phyloP scores from a whole-genome alignment of 1,140 invertebrate species.

The Calephelis virginiensis region DNA sequence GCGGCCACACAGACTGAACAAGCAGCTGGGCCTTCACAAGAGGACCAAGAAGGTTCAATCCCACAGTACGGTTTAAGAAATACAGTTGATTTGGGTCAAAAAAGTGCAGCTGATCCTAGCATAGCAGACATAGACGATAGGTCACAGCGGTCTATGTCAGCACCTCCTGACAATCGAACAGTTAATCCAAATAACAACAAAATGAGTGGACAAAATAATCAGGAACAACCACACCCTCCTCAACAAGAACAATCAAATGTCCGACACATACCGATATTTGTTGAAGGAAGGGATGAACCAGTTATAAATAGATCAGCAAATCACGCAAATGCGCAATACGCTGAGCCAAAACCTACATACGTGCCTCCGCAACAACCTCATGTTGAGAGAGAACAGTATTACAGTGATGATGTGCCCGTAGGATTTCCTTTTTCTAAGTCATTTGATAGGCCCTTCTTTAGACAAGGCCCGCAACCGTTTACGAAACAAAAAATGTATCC shows the following conservation, averaged over 20 bases:
- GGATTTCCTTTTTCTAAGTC: conserved; percentile 59
- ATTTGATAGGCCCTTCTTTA: conserved; percentile 67
- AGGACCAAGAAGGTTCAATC: conserved; percentile 55
- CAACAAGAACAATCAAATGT: conserved; percentile 72
- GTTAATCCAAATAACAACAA: conserved; percentile 56
- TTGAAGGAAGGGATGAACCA: conserved; percentile 89
- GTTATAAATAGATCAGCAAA: conserved; percentile 81
- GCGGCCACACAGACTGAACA: conserved; percentile 77
- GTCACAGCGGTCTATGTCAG: conserved; percentile 84
- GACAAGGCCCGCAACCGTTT: conserved; percentile 63
- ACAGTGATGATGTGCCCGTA: conserved; percentile 52
- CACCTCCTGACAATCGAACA: conserved; percentile 78
- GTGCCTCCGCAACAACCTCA: conserved; percentile 60
- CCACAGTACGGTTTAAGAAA: conserved; percentile 86
- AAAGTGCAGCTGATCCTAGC: conserved; percentile 79
- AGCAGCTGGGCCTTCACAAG: conserved; percentile 42
- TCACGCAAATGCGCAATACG: conserved; percentile 53
- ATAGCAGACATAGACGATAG: conserved; percentile 78
- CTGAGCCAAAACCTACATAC: conserved; percentile 55
- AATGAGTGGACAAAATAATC: conserved; percentile 63
- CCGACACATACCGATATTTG: conserved; percentile 92
- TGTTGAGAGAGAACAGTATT: conserved; percentile 69
- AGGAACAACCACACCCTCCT: conserved; percentile 51
- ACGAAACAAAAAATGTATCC: conserved; percentile 65
- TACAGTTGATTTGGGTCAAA: conserved; percentile 87